Conservation (phyloP, 2,113 vertebrate genomes). For the Pangasianodon hypophthalmus region DNA sequence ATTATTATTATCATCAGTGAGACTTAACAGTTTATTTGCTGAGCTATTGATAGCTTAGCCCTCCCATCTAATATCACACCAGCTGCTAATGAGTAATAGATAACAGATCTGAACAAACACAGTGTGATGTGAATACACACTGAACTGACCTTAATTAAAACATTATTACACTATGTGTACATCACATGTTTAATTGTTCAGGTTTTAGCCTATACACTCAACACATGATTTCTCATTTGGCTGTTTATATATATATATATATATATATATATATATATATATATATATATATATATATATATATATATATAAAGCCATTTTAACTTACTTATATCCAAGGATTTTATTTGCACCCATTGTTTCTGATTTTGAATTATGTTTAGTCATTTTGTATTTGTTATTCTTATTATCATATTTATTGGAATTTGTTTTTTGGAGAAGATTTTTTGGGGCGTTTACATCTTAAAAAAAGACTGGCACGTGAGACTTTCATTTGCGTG, state of each 20-base stretch:
- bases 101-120: no score
- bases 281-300: not conserved
- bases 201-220: not conserved
- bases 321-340: no score
- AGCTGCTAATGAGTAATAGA: no score
- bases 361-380: not conserved
- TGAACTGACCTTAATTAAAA: not conserved
- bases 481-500: not conserved
- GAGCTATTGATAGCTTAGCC: no score
- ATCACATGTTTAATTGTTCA: not conserved
- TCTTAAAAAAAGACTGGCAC: not conserved
- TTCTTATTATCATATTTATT: not conserved
- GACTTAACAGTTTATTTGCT: no score
- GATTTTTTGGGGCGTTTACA: not conserved
- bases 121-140: not conserved
- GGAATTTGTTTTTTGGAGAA: no score
- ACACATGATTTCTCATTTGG: not conserved
- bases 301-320: not conserved
- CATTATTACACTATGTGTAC: not conserved
- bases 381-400: not conserved
- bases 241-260: not conserved
- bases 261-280: not conserved
- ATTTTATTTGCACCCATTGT: not conserved
- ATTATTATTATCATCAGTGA: not conserved
- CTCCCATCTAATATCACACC: no score